These are phyloP conservation scores for Neoitamus cyanurus DNA, from an alignment of 2,888 invertebrate genomes.

Conservation along the genomic window DNA sequence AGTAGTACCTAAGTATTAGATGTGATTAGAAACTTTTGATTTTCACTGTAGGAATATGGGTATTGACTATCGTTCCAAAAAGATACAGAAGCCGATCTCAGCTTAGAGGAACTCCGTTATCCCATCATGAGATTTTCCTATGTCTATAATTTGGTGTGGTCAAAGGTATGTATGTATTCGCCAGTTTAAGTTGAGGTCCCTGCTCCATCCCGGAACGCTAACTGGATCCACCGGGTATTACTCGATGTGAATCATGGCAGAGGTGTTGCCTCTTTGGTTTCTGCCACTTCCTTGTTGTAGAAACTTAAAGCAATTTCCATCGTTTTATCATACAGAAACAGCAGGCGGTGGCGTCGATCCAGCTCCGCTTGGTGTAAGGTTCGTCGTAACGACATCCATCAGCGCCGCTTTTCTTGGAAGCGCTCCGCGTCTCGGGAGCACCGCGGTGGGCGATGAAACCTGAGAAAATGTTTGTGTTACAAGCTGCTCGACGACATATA, in stretches of 20 bases:
- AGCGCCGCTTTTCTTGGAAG: slow-evolving; percentile 35
- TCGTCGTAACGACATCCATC: slow-evolving; percentile 13
- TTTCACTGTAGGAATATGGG: too few relatives aligned
- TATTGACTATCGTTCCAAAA: too few relatives aligned
- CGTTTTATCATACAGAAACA: not conserved
- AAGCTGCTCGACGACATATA: slow-evolving; percentile 26
- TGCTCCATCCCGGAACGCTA: not conserved
- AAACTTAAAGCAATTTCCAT: not conserved
- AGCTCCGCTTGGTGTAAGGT: not conserved
- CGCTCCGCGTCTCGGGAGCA: not conserved
- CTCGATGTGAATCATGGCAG: not conserved
- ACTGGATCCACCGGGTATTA: not conserved
- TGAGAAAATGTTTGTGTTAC: slow-evolving; percentile 31
- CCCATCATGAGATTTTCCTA: too few relatives aligned
- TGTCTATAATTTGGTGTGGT: too few relatives aligned
- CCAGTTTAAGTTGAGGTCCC: not conserved
- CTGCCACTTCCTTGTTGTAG: slow-evolving; percentile 15
- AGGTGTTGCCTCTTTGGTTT: not conserved
- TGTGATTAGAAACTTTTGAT: too few relatives aligned
- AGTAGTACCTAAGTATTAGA: too few relatives aligned
- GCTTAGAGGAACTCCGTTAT: too few relatives aligned
- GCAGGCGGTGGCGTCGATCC: not conserved
- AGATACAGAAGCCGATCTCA: too few relatives aligned
- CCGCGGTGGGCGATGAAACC: slow-evolving; percentile 8
- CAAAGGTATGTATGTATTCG: too few relatives aligned